These are phyloP conservation scores for Todiramphus saurophagus DNA, from an alignment of 2,113 vertebrate genomes.

Conservation along the genomic window DNA sequence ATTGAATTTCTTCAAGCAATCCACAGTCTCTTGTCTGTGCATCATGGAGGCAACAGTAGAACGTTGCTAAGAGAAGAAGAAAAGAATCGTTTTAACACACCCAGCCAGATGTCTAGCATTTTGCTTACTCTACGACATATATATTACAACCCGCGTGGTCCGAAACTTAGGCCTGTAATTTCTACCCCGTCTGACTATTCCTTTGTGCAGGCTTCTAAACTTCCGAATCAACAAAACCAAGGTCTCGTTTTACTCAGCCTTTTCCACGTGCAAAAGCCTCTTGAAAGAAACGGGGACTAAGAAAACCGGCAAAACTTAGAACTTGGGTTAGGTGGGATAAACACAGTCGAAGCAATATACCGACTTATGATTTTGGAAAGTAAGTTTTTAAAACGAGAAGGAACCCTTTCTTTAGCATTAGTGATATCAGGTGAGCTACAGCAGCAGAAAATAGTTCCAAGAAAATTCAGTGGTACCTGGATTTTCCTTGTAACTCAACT, in stretches of 20 bases:
- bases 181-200: neutral
- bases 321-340: neutral
- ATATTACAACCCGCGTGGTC: neutral
- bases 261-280: neutral
- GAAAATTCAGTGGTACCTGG: neutral
- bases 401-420: neutral
- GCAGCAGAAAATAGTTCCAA: neutral
- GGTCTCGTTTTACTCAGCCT: neutral
- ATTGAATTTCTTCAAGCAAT: conserved; percentile 98
- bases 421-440: neutral
- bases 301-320: neutral
- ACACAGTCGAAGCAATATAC: neutral
- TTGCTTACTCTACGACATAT: neutral
- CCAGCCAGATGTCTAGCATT: neutral
- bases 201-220: neutral
- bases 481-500: neutral
- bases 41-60: conserved; percentile 98
- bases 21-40: conserved; percentile 98
- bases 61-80: conserved; percentile 84
- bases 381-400: neutral
- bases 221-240: neutral
- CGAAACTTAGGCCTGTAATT: neutral
- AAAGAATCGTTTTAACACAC: neutral
- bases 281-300: neutral
- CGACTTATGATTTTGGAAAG: neutral